Base-by-base conservation (phyloP, 2,888 invertebrate species). In the Hedya salicella region DNA sequence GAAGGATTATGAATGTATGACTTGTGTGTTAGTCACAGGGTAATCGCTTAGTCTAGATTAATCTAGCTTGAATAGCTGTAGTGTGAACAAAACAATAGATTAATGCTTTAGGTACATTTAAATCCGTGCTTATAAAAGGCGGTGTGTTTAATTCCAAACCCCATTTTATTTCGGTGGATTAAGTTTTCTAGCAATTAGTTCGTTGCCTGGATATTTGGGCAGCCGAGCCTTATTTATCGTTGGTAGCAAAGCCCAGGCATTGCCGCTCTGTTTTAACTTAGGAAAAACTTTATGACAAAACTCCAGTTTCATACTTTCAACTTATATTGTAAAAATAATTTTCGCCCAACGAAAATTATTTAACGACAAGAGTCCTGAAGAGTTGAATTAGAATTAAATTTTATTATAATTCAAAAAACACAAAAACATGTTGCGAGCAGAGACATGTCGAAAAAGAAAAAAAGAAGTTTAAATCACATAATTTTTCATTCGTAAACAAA, bases 401-500 rank as follows among this genome's bases (percentile, higher is more conserved):
- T 39, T 48, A 46, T 36, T 30, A 6, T 11, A 16, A 36, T 8
- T 14, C 14, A 36, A 14, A 36, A 9, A 2, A 42, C 52, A 17
- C 40, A 17, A 30, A 16, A 52, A 30, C 40, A 16, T 25, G 42
- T 60, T n/a, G 17, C 61, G 42, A 16, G 48, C 32, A 13, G 21
- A 48, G 59, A 53, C 50, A 36, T 44, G 21, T 17, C n/a, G 6
- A 36, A 46, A 65, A 44, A 60, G 50, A 52, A 46, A 66, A 69
- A 57, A 70, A 62, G 70, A 74, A 74, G 75, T 80, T 82, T 81
- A 83, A 87, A 85, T 83, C 81, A 82, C 81, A 79, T 78, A 77
- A 84, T 82, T 83, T 86, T 86, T 81, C 81, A 85, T 85, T 81
- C 77, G 82, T 83, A 85, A 85, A 87, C 83, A 87, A 88, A 89